phyloP scores from a whole-genome alignment of 2,113 vertebrate genomes.

The Neolamprologus toae region DNA sequence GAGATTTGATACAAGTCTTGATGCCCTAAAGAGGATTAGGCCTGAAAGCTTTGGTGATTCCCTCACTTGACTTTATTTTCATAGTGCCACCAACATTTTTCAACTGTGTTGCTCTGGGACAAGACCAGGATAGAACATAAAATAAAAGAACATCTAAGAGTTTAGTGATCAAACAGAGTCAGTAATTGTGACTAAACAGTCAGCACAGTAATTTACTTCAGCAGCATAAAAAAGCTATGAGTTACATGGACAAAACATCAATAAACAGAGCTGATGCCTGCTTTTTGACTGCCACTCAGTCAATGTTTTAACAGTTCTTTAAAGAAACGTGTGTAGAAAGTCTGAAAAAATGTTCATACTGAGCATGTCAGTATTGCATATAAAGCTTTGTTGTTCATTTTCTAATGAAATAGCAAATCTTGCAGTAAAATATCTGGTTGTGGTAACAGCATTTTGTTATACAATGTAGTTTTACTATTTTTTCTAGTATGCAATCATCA shows the following conservation, averaged over 20 bases:
- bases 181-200: background rate
- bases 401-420: background rate
- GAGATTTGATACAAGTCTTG: background rate
- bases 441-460: background rate
- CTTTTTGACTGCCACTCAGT: background rate
- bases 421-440: background rate
- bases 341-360: rapidly evolving
- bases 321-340: background rate
- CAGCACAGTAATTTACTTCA: background rate
- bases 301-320: background rate
- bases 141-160: background rate
- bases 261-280: background rate
- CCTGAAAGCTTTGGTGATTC: background rate
- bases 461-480: background rate
- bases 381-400: background rate
- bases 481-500: background rate
- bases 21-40: background rate
- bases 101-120: rapidly evolving
- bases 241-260: background rate
- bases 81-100: background rate
- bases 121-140: background rate
- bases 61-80: background rate
- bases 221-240: background rate
- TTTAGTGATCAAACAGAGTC: background rate
- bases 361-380: background rate